These are phyloP conservation scores for Diphyllodes magnificus DNA, from an alignment of 2,113 vertebrate species.

Conservation along the genomic window DNA sequence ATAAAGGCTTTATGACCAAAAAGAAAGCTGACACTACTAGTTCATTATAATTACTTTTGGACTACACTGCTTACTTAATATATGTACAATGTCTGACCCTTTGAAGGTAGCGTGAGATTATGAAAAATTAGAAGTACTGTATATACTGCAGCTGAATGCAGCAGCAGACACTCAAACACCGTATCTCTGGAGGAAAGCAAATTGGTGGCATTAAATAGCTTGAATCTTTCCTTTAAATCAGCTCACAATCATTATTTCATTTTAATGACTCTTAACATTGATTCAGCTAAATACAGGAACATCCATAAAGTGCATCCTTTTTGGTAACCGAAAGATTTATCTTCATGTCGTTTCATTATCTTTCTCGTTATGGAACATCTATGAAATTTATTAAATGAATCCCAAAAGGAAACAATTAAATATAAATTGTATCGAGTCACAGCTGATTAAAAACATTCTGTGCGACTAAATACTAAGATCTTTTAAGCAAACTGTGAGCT, in stretches of 20 bases:
- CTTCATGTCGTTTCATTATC: conserved; percentile 35
- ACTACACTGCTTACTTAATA: conserved; percentile 65
- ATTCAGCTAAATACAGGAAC: conserved; percentile 15
- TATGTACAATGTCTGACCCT: conserved; percentile 48
- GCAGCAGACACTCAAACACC: neutral
- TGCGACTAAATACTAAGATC: neutral
- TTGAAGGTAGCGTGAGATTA: conserved; percentile 54
- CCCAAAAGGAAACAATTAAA: conserved; percentile 4
- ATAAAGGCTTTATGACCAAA: conserved; percentile 70
- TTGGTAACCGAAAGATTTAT: conserved; percentile 26
- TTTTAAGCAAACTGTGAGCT: neutral
- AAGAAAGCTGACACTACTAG: conserved; percentile 73
- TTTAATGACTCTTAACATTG: conserved; percentile 41
- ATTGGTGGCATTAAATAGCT: conserved; percentile 8
- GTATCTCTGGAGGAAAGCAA: conserved; percentile 19
- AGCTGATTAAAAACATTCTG: conserved; percentile 8
- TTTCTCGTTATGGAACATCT: conserved; percentile 33
- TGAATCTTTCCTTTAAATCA: conserved; percentile 41
- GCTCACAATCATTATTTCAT: conserved; percentile 34
- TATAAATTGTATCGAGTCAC: neutral
- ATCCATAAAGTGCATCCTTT: conserved; percentile 36
- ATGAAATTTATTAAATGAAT: conserved; percentile 15
- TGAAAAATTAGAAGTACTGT: conserved; percentile 50
- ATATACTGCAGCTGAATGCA: neutral
- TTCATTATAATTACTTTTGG: conserved; percentile 76